phyloP scores from a whole-genome alignment of 2,888 invertebrate genomes.

The Dascillus cervinus region DNA sequence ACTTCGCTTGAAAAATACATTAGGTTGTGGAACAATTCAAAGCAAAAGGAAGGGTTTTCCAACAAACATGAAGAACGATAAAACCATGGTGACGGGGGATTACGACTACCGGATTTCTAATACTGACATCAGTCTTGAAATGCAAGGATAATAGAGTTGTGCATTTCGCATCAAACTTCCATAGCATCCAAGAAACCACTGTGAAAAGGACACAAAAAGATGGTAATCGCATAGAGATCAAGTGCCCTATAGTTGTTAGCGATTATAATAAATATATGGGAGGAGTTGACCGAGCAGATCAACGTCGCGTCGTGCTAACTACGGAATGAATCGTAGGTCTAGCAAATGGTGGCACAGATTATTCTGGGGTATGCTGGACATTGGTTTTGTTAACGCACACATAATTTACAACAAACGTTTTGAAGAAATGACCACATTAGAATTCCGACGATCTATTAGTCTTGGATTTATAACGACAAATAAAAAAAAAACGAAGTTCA shows the following conservation, averaged over 20 bases:
- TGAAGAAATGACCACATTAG: constrained; percentile 8
- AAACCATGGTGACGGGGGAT: constrained; percentile 8
- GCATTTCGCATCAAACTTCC: constrained; percentile 5
- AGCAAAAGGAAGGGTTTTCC: constrained; percentile 8
- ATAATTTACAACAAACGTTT: too few species aligned
- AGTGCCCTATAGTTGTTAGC: constrained; percentile 12
- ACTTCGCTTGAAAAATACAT: constrained; percentile 10
- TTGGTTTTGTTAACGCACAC: constrained; percentile 20
- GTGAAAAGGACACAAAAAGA: constrained; percentile 4
- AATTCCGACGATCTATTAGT: constrained; percentile 9
- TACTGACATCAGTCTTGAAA: constrained; percentile 4
- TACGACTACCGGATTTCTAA: constrained; percentile 10
- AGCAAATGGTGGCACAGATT: constrained; percentile 26
- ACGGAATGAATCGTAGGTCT: constrained; percentile 7
- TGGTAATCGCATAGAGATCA: constrained; percentile 2
- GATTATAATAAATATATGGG: constrained; percentile 19
- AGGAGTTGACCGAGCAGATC: constrained; percentile 17
- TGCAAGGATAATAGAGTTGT: constrained; percentile 4
- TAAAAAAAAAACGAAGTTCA: neutral
- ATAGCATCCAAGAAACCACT: constrained; percentile 1
- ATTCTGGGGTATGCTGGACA: constrained; percentile 21
- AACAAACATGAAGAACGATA: constrained; percentile 1
- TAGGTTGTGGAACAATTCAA: constrained; percentile 14
- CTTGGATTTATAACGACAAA: constrained; percentile 4
- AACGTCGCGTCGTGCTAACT: constrained; percentile 4